These are phyloP conservation scores for Geococcyx californianus DNA, from an alignment of 2,113 vertebrate genomes.

Conservation along the genomic window DNA sequence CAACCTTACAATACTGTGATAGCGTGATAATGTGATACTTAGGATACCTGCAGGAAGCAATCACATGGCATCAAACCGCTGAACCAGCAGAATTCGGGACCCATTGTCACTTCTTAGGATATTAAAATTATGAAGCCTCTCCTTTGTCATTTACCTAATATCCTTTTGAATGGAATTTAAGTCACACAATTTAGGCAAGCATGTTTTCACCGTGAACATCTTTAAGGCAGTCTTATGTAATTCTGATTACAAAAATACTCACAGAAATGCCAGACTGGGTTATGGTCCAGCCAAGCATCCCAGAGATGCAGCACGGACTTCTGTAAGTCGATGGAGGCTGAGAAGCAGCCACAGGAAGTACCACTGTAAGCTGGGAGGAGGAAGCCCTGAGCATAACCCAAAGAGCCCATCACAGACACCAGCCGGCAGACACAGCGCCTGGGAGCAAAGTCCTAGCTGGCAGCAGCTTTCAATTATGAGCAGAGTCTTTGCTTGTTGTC, in stretches of 20 bases:
- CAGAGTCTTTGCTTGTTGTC: accelerated
- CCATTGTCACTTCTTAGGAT: too few relatives aligned
- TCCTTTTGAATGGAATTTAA: too few relatives aligned
- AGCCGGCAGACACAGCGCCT: neutral
- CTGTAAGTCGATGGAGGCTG: neutral
- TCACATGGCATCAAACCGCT: neutral
- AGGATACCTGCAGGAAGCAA: neutral
- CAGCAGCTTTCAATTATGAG: neutral
- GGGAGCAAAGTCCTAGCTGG: neutral
- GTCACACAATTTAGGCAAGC: too few relatives aligned
- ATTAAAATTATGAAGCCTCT: too few relatives aligned
- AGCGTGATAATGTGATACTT: too few relatives aligned
- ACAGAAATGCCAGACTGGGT: neutral
- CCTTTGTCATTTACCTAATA: too few relatives aligned
- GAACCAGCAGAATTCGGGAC: neutral
- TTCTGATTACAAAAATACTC: too few relatives aligned
- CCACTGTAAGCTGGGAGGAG: neutral
- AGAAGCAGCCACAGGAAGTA: neutral
- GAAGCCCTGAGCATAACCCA: neutral
- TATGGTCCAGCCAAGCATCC: neutral
- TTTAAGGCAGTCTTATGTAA: too few relatives aligned
- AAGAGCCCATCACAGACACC: neutral
- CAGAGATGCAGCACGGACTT: neutral
- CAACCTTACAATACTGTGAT: too few relatives aligned
- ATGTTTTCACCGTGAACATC: too few relatives aligned